Conservation (phyloP, 2,797 vertebrate genomes). For the Capromys pilorides region DNA sequence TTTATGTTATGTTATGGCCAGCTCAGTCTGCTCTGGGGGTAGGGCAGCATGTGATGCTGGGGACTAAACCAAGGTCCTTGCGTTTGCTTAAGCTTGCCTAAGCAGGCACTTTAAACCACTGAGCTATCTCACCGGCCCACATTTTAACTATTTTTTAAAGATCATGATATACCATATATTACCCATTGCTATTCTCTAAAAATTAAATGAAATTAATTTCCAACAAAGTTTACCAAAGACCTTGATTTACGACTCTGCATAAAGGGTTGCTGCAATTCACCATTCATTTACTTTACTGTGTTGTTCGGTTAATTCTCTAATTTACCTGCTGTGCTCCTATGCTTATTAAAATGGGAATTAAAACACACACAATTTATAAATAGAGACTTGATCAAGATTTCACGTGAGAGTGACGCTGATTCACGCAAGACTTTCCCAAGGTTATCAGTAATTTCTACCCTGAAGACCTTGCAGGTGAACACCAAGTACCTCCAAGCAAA, state of each 20-base stretch:
- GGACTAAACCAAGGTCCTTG: no score
- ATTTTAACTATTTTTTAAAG: not conserved
- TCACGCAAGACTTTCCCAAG: not conserved
- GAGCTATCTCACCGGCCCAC: no score
- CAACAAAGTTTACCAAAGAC: not conserved
- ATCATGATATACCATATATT: not conserved
- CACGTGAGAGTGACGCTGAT: not conserved
- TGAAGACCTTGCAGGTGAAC: not conserved
- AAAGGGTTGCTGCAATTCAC: not conserved
- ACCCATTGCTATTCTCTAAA: not conserved
- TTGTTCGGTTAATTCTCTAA: conserved; percentile 1
- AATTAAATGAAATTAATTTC: not conserved
- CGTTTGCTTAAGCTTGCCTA: no score
- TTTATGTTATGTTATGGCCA: no score
- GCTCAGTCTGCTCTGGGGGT: no score
- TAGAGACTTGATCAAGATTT: not conserved
- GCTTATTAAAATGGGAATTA: not conserved
- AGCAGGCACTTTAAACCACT: no score
- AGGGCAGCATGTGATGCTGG: no score
- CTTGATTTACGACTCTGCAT: not conserved
- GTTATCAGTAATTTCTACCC: not conserved
- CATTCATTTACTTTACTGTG: not conserved
- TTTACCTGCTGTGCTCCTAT: not conserved
- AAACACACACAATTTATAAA: not conserved
- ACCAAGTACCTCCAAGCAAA: not conserved